Percentiles rank a stretch among this genome's conserved stretches.
Evolutionary conservation across 2,888 invertebrate species (phyloP).

Genomic region (Drosophila borborema): DNA sequence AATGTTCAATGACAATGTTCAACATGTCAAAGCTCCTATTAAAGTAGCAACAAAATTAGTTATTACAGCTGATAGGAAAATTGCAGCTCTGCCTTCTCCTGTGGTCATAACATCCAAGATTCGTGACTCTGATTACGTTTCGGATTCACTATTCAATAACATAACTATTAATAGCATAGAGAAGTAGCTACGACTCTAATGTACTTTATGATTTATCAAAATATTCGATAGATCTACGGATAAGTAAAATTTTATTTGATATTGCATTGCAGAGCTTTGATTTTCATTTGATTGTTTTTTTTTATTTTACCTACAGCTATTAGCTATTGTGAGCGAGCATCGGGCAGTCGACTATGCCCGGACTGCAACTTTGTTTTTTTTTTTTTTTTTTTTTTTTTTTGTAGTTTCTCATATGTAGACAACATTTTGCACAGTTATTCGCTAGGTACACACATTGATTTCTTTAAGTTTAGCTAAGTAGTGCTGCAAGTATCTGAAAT

Average conservation of each 20-base stretch:
- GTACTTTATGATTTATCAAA: too few species aligned
- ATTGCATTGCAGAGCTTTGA: too few species aligned
- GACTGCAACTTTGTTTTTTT: neutral
- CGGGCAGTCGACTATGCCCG: neutral
- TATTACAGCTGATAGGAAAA: neutral
- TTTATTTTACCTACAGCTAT: too few species aligned
- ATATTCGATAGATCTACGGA: too few species aligned
- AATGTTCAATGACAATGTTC: conserved; percentile 6
- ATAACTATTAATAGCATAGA: too few species aligned
- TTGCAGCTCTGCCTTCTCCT: conserved; percentile 11
- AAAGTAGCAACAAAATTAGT: conserved; percentile 5
- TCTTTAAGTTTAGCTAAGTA: conserved; percentile 34
- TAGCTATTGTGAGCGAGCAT: conserved; percentile 1
- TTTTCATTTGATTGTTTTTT: too few species aligned
- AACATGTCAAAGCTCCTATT: conserved; percentile 1
- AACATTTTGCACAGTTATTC: conserved; percentile 28
- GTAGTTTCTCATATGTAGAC: conserved; percentile 6
- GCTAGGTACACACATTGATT: conserved; percentile 60
- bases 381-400: neutral
- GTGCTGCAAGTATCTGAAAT: conserved; percentile 54
- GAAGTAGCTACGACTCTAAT: too few species aligned
- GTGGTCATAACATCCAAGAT: conserved; percentile 41
- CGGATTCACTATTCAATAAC: too few species aligned
- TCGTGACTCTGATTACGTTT: conserved; percentile 80
- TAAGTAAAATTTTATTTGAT: too few species aligned